phyloP scores from a whole-genome alignment of 2,113 vertebrate genomes.

The Archocentrus centrarchus region DNA sequence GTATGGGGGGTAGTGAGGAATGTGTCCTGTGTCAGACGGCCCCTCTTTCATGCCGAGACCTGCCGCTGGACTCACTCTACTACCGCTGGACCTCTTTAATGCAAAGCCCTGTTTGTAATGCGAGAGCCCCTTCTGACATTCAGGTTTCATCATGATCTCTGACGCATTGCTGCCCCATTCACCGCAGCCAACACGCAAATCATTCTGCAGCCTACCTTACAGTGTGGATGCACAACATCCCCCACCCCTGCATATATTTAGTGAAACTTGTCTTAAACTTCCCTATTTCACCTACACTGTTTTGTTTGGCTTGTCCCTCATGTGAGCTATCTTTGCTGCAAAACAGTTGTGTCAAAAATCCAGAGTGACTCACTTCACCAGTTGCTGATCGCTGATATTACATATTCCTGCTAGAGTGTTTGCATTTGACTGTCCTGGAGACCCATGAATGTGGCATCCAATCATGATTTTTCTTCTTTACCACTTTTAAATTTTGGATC shows the following conservation, averaged over 20 bases:
- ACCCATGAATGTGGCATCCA: not conserved
- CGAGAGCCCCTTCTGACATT: slow-evolving; percentile 46
- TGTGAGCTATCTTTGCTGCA: not conserved
- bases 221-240: slow-evolving; percentile 47
- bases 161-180: slow-evolving; percentile 53
- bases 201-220: slow-evolving; percentile 30
- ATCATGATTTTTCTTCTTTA: not conserved
- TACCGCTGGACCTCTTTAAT: slow-evolving; percentile 29
- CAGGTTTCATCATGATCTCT: slow-evolving; percentile 69
- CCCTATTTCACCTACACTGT: slow-evolving; percentile 5
- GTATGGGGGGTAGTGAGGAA: slow-evolving; percentile 54
- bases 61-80: slow-evolving; percentile 47
- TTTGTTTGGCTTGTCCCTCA: not conserved
- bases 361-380: slow-evolving; percentile 28
- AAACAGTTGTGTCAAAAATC: slow-evolving; percentile 17
- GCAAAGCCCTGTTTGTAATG: slow-evolving; percentile 55
- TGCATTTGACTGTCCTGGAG: not conserved
- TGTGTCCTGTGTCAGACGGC: slow-evolving; percentile 66
- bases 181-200: slow-evolving; percentile 31
- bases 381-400: not conserved
- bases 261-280: slow-evolving; percentile 7
- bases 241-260: slow-evolving; percentile 37
- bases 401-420: not conserved
- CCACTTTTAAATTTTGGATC: not conserved
- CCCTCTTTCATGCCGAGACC: slow-evolving; percentile 65